Percentiles rank a stretch among this genome's conserved stretches.
Evolutionary conservation across 2,113 vertebrate genomes (phyloP).

Genomic region (Cryptomyrus ogoouensis): DNA sequence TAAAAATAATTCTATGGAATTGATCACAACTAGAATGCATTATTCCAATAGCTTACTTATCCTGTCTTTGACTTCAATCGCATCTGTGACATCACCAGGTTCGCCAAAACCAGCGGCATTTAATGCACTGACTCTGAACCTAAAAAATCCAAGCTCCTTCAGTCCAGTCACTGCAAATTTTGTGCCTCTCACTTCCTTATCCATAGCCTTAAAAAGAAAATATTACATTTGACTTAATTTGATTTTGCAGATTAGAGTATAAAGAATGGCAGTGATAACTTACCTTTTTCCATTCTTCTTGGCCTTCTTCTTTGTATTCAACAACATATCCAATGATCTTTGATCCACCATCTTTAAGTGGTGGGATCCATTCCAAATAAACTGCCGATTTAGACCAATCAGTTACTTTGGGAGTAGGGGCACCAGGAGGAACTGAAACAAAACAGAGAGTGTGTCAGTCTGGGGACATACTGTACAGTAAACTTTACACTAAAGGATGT

Average conservation of each 20-base stretch:
- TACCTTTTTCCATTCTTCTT: slow-evolving; percentile 93
- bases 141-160: slow-evolving; percentile 83
- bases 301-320: slow-evolving; percentile 92
- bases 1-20: neutral
- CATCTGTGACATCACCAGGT: slow-evolving; percentile 86
- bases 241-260: neutral
- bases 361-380: slow-evolving; percentile 87
- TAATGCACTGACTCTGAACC: slow-evolving; percentile 86
- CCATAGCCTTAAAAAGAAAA: slow-evolving; percentile 72
- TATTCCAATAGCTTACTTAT: slow-evolving; percentile 63
- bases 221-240: neutral
- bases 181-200: slow-evolving; percentile 87
- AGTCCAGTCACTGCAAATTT: slow-evolving; percentile 81
- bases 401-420: slow-evolving; percentile 85
- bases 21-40: neutral
- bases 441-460: slow-evolving; percentile 31
- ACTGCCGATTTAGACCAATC: slow-evolving; percentile 90
- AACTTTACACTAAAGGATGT: neutral
- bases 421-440: slow-evolving; percentile 77
- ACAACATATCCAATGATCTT: slow-evolving; percentile 88
- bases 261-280: slow-evolving; percentile 11
- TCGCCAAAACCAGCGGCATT: slow-evolving; percentile 85
- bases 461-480: neutral
- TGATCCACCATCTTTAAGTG: slow-evolving; percentile 91
- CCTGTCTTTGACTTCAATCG: slow-evolving; percentile 89